Conservation (phyloP, 2,797 vertebrate species). For the Erethizon dorsatum region DNA sequence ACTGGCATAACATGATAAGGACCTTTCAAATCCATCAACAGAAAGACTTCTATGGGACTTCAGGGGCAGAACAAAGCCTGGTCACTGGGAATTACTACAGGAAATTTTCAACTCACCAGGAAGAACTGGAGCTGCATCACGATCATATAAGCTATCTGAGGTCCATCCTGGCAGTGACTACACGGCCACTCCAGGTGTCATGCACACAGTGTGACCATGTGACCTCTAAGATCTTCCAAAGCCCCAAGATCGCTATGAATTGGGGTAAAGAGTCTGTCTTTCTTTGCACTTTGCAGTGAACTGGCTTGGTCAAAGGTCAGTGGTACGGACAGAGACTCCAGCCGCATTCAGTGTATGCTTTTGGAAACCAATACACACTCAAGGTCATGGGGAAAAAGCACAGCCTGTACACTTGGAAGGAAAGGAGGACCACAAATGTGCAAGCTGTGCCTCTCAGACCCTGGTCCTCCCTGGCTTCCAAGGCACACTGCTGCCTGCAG, state of each 20-base stretch:
- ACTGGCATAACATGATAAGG: not conserved
- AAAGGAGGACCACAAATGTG: not conserved
- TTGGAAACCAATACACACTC: conserved; percentile 57
- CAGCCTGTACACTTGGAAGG: not conserved
- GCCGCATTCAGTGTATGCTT: not conserved
- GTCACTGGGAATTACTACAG: not conserved
- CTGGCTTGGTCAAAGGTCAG: conserved; percentile 66
- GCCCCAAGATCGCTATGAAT: conserved; percentile 30
- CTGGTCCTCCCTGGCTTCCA: not conserved
- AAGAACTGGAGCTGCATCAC: not conserved
- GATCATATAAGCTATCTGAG: not conserved
- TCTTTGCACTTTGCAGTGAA: conserved; percentile 27
- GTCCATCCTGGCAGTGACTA: not conserved
- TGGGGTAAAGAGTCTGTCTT: not conserved
- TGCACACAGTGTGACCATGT: not conserved
- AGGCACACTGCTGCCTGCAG: not conserved
- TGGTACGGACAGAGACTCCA: conserved; percentile 8
- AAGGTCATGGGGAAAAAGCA: not conserved
- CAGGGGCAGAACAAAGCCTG: not conserved
- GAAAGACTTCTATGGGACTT: not conserved
- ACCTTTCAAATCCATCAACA: conserved; percentile 28
- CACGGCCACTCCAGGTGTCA: not conserved
- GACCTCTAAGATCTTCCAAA: not conserved
- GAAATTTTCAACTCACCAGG: not conserved
- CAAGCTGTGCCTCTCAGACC: not conserved